These are phyloP conservation scores for Platypus cylindrus DNA, from an alignment of 2,888 invertebrate species.

Conservation along the genomic window DNA sequence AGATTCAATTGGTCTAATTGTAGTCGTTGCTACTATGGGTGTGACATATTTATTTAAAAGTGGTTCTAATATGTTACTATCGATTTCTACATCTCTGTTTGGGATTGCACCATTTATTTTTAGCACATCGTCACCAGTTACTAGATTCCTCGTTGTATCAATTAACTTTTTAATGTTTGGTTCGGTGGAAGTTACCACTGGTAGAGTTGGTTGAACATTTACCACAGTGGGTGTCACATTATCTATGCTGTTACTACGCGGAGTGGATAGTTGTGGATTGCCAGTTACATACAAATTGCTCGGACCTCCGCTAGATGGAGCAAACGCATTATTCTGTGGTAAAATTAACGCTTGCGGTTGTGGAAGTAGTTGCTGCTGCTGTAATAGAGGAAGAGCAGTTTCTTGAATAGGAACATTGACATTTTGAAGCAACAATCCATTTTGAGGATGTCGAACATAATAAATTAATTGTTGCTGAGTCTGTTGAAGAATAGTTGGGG, in stretches of 20 bases:
- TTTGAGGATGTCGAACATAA: no score
- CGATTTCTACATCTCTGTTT: constrained; percentile 14
- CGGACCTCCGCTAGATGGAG: no score
- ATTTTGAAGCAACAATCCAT: no score
- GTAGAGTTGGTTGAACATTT: neutral
- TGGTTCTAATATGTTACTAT: constrained; percentile 19
- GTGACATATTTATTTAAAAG: constrained; percentile 18
- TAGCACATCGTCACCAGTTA: constrained; percentile 50
- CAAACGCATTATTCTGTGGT: no score
- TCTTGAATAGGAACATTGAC: no score
- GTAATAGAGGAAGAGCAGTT: no score
- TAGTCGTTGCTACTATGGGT: constrained; percentile 8
- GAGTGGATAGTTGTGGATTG: no score
- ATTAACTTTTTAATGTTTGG: constrained; percentile 37
- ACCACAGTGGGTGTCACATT: no score
- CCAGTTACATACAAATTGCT: no score
- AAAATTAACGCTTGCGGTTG: constrained; percentile 11
- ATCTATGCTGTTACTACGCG: no score
- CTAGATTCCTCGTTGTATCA: constrained; percentile 45
- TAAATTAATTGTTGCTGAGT: no score
- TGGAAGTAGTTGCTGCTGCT: constrained; percentile 4
- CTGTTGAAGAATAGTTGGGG: no score
- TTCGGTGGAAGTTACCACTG: neutral
- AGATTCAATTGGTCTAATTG: constrained; percentile 12
- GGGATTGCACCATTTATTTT: constrained; percentile 44